Conservation (phyloP, 2,888 invertebrate genomes). For the Achlya flavicornis region DNA sequence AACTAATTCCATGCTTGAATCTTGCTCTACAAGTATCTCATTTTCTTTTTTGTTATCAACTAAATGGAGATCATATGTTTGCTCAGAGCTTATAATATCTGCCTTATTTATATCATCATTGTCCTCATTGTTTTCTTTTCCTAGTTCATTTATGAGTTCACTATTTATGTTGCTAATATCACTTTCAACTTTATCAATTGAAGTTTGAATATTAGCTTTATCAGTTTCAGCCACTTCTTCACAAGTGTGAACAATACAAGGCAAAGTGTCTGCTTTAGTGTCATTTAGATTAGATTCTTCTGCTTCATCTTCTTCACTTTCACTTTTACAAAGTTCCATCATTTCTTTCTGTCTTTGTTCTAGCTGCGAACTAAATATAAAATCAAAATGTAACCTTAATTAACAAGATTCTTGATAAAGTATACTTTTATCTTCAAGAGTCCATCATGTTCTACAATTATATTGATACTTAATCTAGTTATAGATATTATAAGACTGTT, state of each 20-base stretch:
- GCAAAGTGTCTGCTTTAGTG: not conserved
- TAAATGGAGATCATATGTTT: not conserved
- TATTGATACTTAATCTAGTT: too few relatives aligned
- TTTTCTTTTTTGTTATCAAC: slow-evolving; percentile 13
- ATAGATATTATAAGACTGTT: too few relatives aligned
- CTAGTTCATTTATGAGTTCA: slow-evolving; percentile 14
- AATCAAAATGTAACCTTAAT: not conserved
- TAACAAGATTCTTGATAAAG: too few relatives aligned
- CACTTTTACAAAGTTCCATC: slow-evolving; percentile 90
- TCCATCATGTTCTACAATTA: too few relatives aligned
- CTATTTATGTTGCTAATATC: slow-evolving; percentile 7
- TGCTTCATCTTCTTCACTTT: slow-evolving; percentile 83
- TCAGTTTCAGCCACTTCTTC: not conserved
- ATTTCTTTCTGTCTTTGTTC: slow-evolving; percentile 90
- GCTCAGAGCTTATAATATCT: slow-evolving; percentile 14
- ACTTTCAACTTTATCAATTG: not conserved
- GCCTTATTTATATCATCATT: slow-evolving; percentile 34
- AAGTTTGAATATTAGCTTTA: not conserved
- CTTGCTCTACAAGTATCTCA: slow-evolving; percentile 28
- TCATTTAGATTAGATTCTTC: slow-evolving; percentile 50
- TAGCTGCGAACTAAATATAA: slow-evolving; percentile 83
- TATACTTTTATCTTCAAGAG: too few relatives aligned
- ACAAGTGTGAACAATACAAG: not conserved
- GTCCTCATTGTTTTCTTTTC: slow-evolving; percentile 21
- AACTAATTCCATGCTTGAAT: slow-evolving; percentile 40